These are phyloP conservation scores for Melieria picta DNA, from an alignment of 2,888 invertebrate species.

Conservation along the genomic window DNA sequence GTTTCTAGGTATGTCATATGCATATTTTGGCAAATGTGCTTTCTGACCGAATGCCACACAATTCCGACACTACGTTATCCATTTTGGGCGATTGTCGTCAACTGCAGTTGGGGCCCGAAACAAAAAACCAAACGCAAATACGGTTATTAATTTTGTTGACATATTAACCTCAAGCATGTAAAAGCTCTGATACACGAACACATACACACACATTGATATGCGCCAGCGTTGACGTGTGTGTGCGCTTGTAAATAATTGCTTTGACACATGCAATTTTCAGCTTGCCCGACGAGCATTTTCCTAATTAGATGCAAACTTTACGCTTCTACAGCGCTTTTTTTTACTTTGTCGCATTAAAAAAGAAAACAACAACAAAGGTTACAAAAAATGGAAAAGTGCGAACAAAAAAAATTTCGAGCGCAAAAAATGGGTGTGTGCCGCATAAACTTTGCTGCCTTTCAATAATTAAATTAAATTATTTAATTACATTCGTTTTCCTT, in stretches of 20 bases:
- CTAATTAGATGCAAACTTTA: slow-evolving; percentile 50
- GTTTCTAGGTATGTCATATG: too few relatives aligned
- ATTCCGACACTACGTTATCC: too few relatives aligned
- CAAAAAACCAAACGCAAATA: neutral
- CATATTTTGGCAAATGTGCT: too few relatives aligned
- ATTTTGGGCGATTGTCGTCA: too few relatives aligned
- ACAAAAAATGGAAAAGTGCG: slow-evolving; percentile 10
- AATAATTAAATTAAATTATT: slow-evolving; percentile 52
- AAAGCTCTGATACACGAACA: neutral
- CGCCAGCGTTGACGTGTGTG: slow-evolving; percentile 30
- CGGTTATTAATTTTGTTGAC: neutral
- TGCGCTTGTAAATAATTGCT: slow-evolving; percentile 42
- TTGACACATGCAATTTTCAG: slow-evolving; percentile 43
- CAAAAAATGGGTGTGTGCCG: slow-evolving; percentile 38
- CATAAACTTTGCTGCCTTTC: slow-evolving; percentile 45
- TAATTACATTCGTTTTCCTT: slow-evolving; percentile 43
- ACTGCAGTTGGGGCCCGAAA: too few relatives aligned
- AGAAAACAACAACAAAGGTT: slow-evolving; percentile 17
- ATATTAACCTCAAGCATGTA: slow-evolving; percentile 13
- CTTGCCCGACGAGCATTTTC: slow-evolving; percentile 40
- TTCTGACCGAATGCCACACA: too few relatives aligned
- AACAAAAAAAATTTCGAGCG: slow-evolving; percentile 11
- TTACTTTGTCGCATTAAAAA: slow-evolving; percentile 30
- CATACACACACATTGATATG: slow-evolving; percentile 17
- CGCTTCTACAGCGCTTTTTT: slow-evolving; percentile 11